Conservation (phyloP, 2,113 vertebrate species). For the Myotis lucifugus region DNA sequence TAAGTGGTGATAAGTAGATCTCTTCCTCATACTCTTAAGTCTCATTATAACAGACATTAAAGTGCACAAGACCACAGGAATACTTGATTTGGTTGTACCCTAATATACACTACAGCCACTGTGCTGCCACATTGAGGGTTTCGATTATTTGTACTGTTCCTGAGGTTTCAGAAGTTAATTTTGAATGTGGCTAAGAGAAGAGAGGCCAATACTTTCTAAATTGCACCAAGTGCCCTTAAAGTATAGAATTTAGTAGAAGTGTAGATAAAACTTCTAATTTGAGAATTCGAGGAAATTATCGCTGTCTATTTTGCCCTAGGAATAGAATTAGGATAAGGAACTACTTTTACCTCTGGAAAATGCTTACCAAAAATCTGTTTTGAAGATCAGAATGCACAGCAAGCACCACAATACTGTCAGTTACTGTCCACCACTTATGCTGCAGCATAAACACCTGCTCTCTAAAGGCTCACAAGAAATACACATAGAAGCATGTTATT, state of each 20-base stretch:
- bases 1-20: conserved; percentile 77
- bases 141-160: conserved; percentile 44
- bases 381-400: conserved; percentile 74
- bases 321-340: conserved; percentile 53
- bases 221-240: conserved; percentile 74
- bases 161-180: conserved; percentile 70
- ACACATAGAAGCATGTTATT: conserved; percentile 69
- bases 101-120: conserved; percentile 60
- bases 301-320: conserved; percentile 61
- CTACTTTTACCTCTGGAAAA: conserved; percentile 71
- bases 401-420: conserved; percentile 80
- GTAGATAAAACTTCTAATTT: conserved; percentile 52
- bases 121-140: conserved; percentile 66
- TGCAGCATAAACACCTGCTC: background rate
- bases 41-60: conserved; percentile 82
- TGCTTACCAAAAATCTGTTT: conserved; percentile 58
- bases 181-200: conserved; percentile 37
- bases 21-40: conserved; percentile 74
- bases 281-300: conserved; percentile 63
- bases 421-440: conserved; percentile 68
- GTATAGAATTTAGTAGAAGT: conserved; percentile 41
- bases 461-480: conserved; percentile 64
- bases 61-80: conserved; percentile 85
- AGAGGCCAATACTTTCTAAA: conserved; percentile 74
- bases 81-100: conserved; percentile 74